Percentiles rank a stretch among this genome's conserved stretches.
Evolutionary conservation across 1,140 invertebrate species (phyloP).

Genomic region (Saccostrea echinata): DNA sequence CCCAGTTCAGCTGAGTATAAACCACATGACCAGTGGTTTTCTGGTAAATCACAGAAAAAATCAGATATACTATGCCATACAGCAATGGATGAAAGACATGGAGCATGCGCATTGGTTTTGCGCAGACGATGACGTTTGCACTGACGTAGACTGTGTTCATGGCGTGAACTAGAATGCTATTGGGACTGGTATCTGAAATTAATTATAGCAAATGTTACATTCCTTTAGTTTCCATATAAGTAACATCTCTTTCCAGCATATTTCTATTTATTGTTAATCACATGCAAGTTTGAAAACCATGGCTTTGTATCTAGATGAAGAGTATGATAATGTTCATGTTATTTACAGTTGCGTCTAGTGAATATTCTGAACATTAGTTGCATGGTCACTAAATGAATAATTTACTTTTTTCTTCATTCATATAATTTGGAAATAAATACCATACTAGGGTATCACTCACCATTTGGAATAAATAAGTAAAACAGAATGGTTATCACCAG

Average conservation of each 20-base stretch:
- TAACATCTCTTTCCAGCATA: too few relatives aligned
- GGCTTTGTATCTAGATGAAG: too few relatives aligned
- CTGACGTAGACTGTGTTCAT: slow-evolving; percentile 87
- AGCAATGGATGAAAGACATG: slow-evolving; percentile 86
- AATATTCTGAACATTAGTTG: too few relatives aligned
- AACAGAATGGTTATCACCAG: slow-evolving; percentile 26
- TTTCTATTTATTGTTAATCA: too few relatives aligned
- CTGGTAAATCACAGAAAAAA: slow-evolving; percentile 88
- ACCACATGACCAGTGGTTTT: slow-evolving; percentile 85
- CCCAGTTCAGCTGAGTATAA: slow-evolving; percentile 42
- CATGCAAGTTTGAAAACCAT: too few relatives aligned
- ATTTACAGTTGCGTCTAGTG: too few relatives aligned
- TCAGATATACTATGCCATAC: slow-evolving; percentile 83
- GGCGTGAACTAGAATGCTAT: slow-evolving; percentile 81
- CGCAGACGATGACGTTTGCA: slow-evolving; percentile 85
- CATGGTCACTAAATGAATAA: too few relatives aligned
- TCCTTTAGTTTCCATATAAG: too few relatives aligned
- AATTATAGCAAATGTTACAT: too few relatives aligned
- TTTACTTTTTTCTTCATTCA: too few relatives aligned
- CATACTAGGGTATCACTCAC: neutral
- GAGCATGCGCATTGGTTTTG: slow-evolving; percentile 84
- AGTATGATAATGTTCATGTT: too few relatives aligned
- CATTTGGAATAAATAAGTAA: neutral
- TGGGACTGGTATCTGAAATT: slow-evolving; percentile 43
- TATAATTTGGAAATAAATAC: too few relatives aligned